A percentile compares a stretch with the other conserved stretches of the same genome.
Evolutionary conservation across 1,140 invertebrate species (phyloP).

Genomic region (Chymomyza costata): DNA sequence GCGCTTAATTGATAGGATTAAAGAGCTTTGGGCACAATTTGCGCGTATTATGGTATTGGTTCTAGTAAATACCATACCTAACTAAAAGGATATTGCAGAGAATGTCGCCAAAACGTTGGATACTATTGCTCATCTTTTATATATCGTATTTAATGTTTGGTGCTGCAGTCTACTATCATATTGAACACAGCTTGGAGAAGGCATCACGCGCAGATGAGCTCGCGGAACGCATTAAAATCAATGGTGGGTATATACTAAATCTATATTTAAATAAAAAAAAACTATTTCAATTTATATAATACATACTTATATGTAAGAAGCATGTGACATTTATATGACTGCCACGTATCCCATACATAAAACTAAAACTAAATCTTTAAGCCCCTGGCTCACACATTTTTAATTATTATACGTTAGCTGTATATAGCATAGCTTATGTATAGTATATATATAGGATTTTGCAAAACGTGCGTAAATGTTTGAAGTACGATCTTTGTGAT

Average conservation of each 20-base stretch:
- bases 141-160: constrained; percentile 85
- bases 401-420: too few species aligned
- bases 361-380: too few species aligned
- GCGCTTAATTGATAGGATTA: too few species aligned
- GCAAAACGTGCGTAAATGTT: constrained; percentile 61
- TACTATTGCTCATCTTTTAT: constrained; percentile 84
- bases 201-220: constrained; percentile 77
- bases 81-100: constrained; percentile 44
- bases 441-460: constrained; percentile 2
- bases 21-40: too few species aligned
- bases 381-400: too few species aligned
- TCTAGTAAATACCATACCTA: background rate
- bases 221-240: constrained; percentile 81
- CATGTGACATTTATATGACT: constrained; percentile 51
- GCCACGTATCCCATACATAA: constrained; percentile 53
- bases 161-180: constrained; percentile 85
- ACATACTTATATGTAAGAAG: constrained; percentile 7
- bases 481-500: constrained; percentile 53
- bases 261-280: constrained; percentile 20
- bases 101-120: constrained; percentile 89
- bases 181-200: constrained; percentile 82
- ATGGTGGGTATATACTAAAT: constrained; percentile 78
- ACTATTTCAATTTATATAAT: background rate
- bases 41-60: too few species aligned
- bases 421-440: too few species aligned